Base-by-base conservation (phyloP, 2,113 vertebrate genomes). In the Mus spicilegus region DNA sequence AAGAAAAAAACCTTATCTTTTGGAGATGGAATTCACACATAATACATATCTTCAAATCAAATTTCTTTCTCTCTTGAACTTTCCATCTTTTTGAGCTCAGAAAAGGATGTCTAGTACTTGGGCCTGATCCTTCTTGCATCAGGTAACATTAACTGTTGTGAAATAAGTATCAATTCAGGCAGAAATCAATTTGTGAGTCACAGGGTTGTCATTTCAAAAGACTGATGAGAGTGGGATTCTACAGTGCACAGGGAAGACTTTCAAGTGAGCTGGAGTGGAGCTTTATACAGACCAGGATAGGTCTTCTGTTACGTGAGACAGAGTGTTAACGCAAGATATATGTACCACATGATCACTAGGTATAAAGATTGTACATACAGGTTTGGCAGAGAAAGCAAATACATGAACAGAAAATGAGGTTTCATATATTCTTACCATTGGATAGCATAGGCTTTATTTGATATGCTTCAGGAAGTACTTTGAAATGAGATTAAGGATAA, bases 151-250 rank as follows among this genome's bases (percentile, higher is more conserved):
- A 69, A 5, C 58, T 61, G 49, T 36, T 78, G 20, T 28, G 58
- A 90, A 82, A 10, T 58, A 72, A 49, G 5, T 54, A 70, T 20
- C 20, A 65, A 16, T 8, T 10, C 13, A 58, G 5, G 39, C 20
- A 54, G 16, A 39, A 87, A 70, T 54, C 61, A 63, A 49, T 70
- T 42, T 58, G 19, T 80, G 54, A 91, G 26, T 51, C 39, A 42
- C 3, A 67, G 7, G 3, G 75, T 92, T 54, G 26, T 88, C 42
- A 72, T 65, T 82, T 90, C 20, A 65, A 0, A 82, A 14, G 11
- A 39, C 33, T 6, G 7, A 0, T 14, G 5, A 7, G 3, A 7
- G 2, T 5, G 3, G 49, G 39, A 1, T 61, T 70, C 36, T 42
- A 69, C 12, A 1, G 46, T 81, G 80, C 30, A 69, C 14, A 63